A percentile compares a stretch with the other conserved stretches of the same genome.
Evolutionary conservation across 2,888 invertebrate genomes (phyloP).

Genomic region (Lasius platythorax): DNA sequence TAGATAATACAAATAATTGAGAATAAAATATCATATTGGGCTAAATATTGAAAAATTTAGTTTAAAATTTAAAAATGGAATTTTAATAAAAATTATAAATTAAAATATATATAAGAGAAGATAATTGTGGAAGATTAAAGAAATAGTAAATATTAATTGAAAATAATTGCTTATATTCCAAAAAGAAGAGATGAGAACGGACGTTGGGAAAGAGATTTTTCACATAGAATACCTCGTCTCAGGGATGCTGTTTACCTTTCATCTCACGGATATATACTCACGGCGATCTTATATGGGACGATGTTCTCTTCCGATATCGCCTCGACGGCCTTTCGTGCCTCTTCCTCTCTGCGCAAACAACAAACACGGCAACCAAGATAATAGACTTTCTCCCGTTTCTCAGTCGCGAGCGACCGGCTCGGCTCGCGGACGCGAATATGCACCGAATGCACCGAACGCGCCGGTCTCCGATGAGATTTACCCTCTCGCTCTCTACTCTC

Average conservation of each 20-base stretch:
- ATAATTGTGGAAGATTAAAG: too few relatives aligned
- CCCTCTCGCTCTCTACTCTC: background rate
- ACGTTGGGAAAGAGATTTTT: background rate
- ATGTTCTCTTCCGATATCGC: constrained; percentile 82
- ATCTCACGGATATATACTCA: constrained; percentile 73
- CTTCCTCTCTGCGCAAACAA: constrained; percentile 79
- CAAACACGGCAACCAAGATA: constrained; percentile 55
- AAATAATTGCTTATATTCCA: background rate
- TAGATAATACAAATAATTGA: too few relatives aligned
- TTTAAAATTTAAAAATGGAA: too few relatives aligned
- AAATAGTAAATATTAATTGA: too few relatives aligned
- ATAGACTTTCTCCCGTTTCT: constrained; percentile 44
- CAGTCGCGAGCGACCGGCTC: background rate
- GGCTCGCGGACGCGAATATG: constrained; percentile 19
- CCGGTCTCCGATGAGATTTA: constrained; percentile 24
- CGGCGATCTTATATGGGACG: constrained; percentile 84
- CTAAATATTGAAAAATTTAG: too few relatives aligned
- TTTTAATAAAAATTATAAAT: too few relatives aligned
- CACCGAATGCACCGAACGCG: constrained; percentile 26
- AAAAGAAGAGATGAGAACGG: background rate
- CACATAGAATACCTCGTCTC: background rate
- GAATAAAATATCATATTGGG: too few relatives aligned
- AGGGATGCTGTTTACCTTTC: constrained; percentile 37
- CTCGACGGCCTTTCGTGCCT: constrained; percentile 79
- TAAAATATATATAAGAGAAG: too few relatives aligned